Base-by-base conservation (phyloP, 2,113 vertebrate species). In the Tachysurus fulvidraco region DNA sequence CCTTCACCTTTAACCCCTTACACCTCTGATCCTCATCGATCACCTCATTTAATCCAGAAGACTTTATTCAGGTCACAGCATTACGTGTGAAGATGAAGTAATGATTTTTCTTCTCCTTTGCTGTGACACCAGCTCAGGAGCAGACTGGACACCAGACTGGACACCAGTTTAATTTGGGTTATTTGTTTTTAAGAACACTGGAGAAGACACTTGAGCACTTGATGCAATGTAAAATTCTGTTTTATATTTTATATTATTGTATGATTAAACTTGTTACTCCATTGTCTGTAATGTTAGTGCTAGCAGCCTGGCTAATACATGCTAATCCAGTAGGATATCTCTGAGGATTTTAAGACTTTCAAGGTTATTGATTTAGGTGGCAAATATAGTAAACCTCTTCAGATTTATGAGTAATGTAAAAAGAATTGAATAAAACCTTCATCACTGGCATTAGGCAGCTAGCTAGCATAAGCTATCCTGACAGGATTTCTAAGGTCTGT, bases 61-160 rank as follows among this genome's bases (percentile, higher is more conserved):
- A 4, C 17, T 44, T 62, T 62, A 44, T 62, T 81, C 79, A 81
- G 59, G 19, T 73, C 69, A 73, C 69, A 73, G 17, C 36, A 0
- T 74, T 44, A 74, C 21, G 23, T 44, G 41, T 74, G 23, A 62
- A 81, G 55, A 36, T 44, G 10, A 28, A 81, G 41, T 81, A 25
- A 62, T 62, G 57, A 81, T 36, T 81, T 81, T 81, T 44, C 9
- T 25, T 81, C 55, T 41, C 78, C 78, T 62, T 44, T 81, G 57
- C 14, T 14, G 19, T 17, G 23, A 14, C 19, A 14, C 36, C 30
- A 62, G 9, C 21, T 10, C 5, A 25, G 8, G 25, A 11, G 5
- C 44, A 4, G 17, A 71, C 28, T 36, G 5, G 36, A 71, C 67
- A 8, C 16, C 36, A 46, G 36, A 9, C 36, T 1, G 44, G 44